These are phyloP conservation scores for Lasaia peninsularis DNA, from an alignment of 1,140 invertebrate species.

Conservation along the genomic window DNA sequence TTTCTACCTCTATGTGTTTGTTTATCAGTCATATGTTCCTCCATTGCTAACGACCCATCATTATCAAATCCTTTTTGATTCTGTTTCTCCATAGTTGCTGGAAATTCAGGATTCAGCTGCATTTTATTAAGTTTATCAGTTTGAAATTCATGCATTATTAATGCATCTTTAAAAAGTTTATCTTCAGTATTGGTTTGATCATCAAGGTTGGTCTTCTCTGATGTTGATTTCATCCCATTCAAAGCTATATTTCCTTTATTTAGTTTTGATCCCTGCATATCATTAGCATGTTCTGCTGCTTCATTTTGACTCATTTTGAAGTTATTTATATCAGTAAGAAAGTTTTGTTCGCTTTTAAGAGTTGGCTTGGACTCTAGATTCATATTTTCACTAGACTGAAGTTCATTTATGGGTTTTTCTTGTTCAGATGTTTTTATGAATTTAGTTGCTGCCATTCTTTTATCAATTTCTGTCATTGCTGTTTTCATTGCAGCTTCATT, in stretches of 20 bases:
- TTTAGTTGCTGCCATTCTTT: not conserved
- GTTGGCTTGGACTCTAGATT: not conserved
- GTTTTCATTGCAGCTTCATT: not conserved
- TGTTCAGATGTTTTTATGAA: not conserved
- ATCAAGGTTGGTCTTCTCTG: not conserved
- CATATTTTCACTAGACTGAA: not conserved
- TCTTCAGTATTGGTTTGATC: not conserved
- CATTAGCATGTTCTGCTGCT: not conserved
- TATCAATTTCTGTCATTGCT: not conserved
- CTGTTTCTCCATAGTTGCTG: not conserved
- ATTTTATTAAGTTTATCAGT: not conserved
- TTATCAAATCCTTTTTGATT: not conserved
- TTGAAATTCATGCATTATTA: not conserved
- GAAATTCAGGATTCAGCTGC: not conserved
- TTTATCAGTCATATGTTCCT: not conserved
- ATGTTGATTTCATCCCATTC: not conserved
- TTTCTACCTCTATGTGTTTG: not conserved
- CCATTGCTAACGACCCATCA: not conserved
- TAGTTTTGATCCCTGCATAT: not conserved
- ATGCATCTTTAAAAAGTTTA: not conserved
- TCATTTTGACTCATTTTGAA: not conserved
- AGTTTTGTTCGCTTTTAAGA: slow-evolving; percentile 2
- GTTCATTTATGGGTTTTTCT: not conserved
- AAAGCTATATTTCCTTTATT: not conserved
- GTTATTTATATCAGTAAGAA: not conserved